Evolutionary conservation across 2,113 vertebrate genomes (phyloP).

Genomic region (Arizona elegans): DNA sequence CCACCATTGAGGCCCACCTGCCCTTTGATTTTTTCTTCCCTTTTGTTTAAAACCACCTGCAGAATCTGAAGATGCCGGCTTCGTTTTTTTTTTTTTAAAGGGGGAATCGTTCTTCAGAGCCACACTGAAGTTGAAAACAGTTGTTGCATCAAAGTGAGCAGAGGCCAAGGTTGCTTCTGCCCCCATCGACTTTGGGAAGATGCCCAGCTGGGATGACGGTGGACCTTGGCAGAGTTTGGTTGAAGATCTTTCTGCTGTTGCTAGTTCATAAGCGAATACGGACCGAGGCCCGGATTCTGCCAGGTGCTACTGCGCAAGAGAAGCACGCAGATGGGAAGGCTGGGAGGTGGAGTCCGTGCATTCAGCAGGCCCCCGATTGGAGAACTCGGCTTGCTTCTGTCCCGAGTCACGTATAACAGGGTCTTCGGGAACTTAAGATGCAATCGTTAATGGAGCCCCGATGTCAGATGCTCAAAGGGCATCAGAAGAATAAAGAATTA

Average conservation of each 20-base stretch:
- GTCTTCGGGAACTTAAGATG: not conserved
- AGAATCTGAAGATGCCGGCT: no score
- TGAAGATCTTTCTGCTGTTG: not conserved
- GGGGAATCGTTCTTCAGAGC: not conserved
- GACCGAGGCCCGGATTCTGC: not conserved
- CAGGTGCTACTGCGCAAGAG: not conserved
- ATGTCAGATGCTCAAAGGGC: not conserved
- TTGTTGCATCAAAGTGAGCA: not conserved
- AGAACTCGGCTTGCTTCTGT: not conserved
- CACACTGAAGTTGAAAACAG: no score
- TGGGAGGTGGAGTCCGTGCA: not conserved
- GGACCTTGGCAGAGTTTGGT: no score
- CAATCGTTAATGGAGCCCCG: not conserved
- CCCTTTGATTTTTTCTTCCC: slow-evolving; percentile 93
- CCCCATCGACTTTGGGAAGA: no score
- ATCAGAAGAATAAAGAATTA: not conserved
- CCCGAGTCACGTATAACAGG: no score
- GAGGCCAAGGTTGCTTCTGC: no score
- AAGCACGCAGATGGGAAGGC: not conserved
- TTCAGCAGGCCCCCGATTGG: not conserved
- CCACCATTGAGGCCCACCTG: slow-evolving; percentile 82
- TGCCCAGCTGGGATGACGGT: not conserved
- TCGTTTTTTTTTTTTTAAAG: no score
- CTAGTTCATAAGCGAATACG: not conserved
- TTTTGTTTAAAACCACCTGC: slow-evolving; percentile 76